phyloP scores from a whole-genome alignment of 2,888 invertebrate species.

The Willowsia nigromaculata region DNA sequence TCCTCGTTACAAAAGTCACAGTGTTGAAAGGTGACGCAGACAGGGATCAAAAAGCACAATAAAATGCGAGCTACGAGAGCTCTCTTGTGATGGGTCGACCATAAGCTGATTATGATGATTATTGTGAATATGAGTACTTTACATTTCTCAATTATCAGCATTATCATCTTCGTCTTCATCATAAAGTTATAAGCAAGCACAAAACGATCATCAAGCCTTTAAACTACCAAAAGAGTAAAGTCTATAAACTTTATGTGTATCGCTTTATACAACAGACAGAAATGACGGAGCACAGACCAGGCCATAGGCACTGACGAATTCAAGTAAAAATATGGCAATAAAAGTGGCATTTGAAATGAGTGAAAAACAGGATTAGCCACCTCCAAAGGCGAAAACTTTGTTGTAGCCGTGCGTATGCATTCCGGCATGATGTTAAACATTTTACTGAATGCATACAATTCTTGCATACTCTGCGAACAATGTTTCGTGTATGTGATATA shows the following conservation, averaged over 20 bases:
- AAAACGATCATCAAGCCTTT: neutral
- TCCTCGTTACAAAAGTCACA: conserved; percentile 23
- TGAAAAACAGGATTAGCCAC: conserved; percentile 66
- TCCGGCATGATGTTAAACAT: conserved; percentile 27
- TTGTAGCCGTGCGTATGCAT: neutral
- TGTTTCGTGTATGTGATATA: neutral
- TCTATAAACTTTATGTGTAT: neutral
- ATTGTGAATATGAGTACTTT: conserved; percentile 25
- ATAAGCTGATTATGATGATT: neutral
- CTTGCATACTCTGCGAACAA: neutral
- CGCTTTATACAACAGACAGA: neutral
- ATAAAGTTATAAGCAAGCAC: conserved; percentile 31
- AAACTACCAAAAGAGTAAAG: conserved; percentile 12
- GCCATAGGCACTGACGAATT: conserved; percentile 14
- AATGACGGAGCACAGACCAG: neutral
- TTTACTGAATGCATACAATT: conserved; percentile 2
- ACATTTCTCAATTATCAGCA: conserved; percentile 50
- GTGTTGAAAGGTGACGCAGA: conserved; percentile 33
- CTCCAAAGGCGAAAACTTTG: conserved; percentile 40
- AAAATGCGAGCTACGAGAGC: too few relatives aligned
- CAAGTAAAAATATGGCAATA: conserved; percentile 60
- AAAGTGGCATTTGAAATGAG: conserved; percentile 63
- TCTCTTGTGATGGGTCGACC: neutral
- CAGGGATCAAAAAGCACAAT: neutral
- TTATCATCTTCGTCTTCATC: conserved; percentile 30